A percentile compares a stretch with the other conserved stretches of the same genome.
phyloP scores from a whole-genome alignment of 1,140 invertebrate genomes.

The Eupristina koningsbergeri region DNA sequence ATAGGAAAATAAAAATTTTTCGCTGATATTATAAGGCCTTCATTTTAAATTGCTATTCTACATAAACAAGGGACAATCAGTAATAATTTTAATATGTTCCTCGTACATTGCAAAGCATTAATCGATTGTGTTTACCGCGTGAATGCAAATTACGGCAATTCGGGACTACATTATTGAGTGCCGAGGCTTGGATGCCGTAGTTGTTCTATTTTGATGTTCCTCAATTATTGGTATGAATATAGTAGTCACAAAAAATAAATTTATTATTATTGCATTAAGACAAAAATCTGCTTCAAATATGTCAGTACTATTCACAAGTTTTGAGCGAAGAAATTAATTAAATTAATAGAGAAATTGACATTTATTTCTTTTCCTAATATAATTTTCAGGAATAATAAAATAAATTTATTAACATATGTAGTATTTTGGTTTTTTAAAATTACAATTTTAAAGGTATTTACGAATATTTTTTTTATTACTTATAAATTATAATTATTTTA shows the following conservation, averaged over 20 bases:
- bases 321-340: too few relatives aligned
- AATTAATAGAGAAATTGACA: too few relatives aligned
- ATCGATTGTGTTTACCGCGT: slow-evolving; percentile 31
- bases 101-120: slow-evolving; percentile 19
- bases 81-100: slow-evolving; percentile 37
- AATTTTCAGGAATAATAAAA: too few relatives aligned
- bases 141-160: slow-evolving; percentile 41
- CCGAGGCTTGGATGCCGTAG: not conserved
- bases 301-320: too few relatives aligned
- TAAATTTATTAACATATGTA: too few relatives aligned
- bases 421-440: too few relatives aligned
- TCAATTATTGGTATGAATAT: slow-evolving; percentile 9
- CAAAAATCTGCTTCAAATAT: not conserved
- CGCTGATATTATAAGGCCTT: too few relatives aligned
- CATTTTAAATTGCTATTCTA: slow-evolving; percentile 5
- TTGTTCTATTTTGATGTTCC: slow-evolving; percentile 27
- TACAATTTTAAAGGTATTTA: too few relatives aligned
- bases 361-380: too few relatives aligned
- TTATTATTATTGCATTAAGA: not conserved
- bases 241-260: not conserved
- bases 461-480: too few relatives aligned
- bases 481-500: too few relatives aligned
- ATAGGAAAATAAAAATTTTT: too few relatives aligned
- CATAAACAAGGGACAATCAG: not conserved
- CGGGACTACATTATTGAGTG: slow-evolving; percentile 30